Evolutionary conservation across 2,797 vertebrate species (phyloP).

Genomic region (Amphiprion clarkii): DNA sequence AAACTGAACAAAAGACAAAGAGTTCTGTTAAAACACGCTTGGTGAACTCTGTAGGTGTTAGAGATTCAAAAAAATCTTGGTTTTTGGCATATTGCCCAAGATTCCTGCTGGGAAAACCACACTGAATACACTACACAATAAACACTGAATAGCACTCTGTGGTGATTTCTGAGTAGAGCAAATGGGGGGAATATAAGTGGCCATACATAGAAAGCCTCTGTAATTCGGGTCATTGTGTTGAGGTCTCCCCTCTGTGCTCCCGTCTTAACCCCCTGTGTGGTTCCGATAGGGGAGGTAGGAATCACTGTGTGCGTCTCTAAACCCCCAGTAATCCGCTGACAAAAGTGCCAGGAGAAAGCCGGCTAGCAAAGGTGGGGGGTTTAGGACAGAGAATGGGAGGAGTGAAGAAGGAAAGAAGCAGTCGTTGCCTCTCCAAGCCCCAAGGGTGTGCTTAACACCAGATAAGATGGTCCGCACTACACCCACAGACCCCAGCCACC

Average conservation of each 20-base stretch:
- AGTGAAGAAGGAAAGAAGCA: conserved; percentile 69
- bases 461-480: conserved; percentile 58
- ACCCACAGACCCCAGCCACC: conserved; percentile 21
- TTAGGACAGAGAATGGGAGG: conserved; percentile 72
- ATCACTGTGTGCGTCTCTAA: conserved; percentile 69
- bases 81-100: conserved; percentile 53
- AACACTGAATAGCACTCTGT: conserved; percentile 54
- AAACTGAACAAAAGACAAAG: conserved; percentile 48
- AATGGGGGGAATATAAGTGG: conserved; percentile 63
- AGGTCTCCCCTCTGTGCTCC: conserved; percentile 68
- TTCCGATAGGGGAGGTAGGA: conserved; percentile 67
- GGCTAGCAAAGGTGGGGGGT: conserved; percentile 50
- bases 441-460: conserved; percentile 68
- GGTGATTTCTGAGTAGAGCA: conserved; percentile 59
- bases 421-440: conserved; percentile 54
- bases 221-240: conserved; percentile 76
- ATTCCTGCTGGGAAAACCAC: conserved; percentile 72
- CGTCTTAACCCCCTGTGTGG: conserved; percentile 76
- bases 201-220: conserved; percentile 68
- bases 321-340: conserved; percentile 75
- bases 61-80: conserved; percentile 23
- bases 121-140: too few species aligned
- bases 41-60: conserved; percentile 24
- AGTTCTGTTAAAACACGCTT: neutral
- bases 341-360: conserved; percentile 73